Percentiles rank a stretch among this genome's conserved stretches.
Evolutionary conservation across 2,113 vertebrate genomes (phyloP).

Genomic region (Pimephales promelas): DNA sequence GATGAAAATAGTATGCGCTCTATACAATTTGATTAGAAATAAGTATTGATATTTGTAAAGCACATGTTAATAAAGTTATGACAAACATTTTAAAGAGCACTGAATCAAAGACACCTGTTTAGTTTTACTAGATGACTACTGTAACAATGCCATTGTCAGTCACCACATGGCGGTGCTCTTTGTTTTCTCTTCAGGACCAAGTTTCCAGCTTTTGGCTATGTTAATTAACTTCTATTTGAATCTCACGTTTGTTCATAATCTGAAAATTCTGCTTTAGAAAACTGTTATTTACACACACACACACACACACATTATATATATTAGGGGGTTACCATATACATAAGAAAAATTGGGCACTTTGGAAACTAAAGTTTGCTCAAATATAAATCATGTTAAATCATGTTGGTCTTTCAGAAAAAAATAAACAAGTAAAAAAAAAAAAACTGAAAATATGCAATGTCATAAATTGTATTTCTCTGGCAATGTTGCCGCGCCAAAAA

Average conservation of each 20-base stretch:
- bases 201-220: not conserved
- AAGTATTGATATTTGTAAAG: not conserved
- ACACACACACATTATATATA: too few species aligned
- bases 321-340: not conserved
- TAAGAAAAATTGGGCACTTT: not conserved
- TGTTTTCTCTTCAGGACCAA: not conserved
- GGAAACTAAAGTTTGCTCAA: not conserved
- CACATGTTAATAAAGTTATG: not conserved
- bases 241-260: not conserved
- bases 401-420: not conserved
- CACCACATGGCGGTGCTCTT: constrained; percentile 7
- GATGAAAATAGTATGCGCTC: not conserved
- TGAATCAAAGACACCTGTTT: not conserved
- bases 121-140: not conserved
- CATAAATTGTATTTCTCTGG: not conserved
- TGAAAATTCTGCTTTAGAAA: not conserved
- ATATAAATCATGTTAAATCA: not conserved
- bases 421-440: not conserved
- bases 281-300: too few species aligned
- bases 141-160: not conserved
- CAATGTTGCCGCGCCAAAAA: too few species aligned
- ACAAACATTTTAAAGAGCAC: not conserved
- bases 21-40: too few species aligned
- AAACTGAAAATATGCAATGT: not conserved
- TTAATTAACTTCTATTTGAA: not conserved